Evolutionary conservation across 1,140 invertebrate genomes (phyloP).

Genomic region (Vollenhovia emeryi): DNA sequence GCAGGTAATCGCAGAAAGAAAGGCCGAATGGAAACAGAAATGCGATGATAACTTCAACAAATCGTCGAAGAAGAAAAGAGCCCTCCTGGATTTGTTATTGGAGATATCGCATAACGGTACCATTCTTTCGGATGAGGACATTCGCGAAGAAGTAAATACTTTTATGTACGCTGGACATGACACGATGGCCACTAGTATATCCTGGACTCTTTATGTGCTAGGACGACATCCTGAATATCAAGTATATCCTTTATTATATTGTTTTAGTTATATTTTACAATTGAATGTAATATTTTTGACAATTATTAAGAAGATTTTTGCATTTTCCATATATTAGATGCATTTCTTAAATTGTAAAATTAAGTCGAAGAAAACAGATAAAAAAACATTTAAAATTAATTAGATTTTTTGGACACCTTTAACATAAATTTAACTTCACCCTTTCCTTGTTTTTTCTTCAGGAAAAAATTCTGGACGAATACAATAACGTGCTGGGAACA

Average conservation of each 20-base stretch:
- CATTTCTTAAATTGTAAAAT: neutral
- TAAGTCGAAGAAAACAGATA: no score
- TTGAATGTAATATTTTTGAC: neutral
- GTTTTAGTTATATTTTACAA: neutral
- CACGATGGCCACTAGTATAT: slow-evolving; percentile 86
- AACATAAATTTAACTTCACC: neutral
- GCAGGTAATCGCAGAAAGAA: slow-evolving; percentile 83
- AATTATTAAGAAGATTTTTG: neutral
- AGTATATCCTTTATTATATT: slow-evolving; percentile 54
- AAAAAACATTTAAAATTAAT: no score
- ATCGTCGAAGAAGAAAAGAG: slow-evolving; percentile 81
- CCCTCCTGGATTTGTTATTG: slow-evolving; percentile 88
- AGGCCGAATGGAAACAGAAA: slow-evolving; percentile 76
- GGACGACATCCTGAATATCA: slow-evolving; percentile 86
- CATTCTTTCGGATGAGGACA: slow-evolving; percentile 82
- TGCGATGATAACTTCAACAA: slow-evolving; percentile 68
- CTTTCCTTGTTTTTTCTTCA: slow-evolving; percentile 67
- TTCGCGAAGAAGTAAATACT: slow-evolving; percentile 88
- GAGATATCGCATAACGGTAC: slow-evolving; percentile 82
- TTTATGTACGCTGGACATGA: slow-evolving; percentile 90
- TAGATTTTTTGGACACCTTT: neutral
- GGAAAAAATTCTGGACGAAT: slow-evolving; percentile 86
- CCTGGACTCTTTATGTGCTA: slow-evolving; percentile 85
- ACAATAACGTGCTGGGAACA: slow-evolving; percentile 81
- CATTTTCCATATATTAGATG: neutral